Evolutionary conservation across 2,888 invertebrate genomes (phyloP).

Genomic region (Abrostola tripartita): DNA sequence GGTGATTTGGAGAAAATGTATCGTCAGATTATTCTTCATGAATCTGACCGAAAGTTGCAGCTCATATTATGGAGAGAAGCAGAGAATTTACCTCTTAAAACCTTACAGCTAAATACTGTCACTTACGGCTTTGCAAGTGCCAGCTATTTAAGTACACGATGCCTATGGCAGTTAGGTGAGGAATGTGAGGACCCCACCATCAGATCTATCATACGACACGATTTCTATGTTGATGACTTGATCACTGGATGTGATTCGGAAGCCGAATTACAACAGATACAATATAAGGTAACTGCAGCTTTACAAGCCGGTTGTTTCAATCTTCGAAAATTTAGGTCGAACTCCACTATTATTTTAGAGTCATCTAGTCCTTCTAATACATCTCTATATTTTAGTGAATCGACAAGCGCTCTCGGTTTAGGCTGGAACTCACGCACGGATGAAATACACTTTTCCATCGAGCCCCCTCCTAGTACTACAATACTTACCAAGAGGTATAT

Average conservation of each 20-base stretch:
- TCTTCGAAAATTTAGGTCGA: constrained; percentile 45
- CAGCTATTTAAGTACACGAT: constrained; percentile 46
- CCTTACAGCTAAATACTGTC: constrained; percentile 38
- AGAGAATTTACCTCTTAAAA: constrained; percentile 14
- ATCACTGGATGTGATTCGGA: constrained; percentile 37
- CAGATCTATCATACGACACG: constrained; percentile 44
- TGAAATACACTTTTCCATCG: constrained; percentile 29
- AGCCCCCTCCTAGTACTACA: not conserved
- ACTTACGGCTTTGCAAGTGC: constrained; percentile 50
- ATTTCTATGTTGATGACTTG: constrained; percentile 54
- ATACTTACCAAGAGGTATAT: constrained; percentile 36
- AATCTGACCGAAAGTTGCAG: constrained; percentile 10
- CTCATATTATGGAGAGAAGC: constrained; percentile 27
- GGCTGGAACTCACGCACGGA: constrained; percentile 45
- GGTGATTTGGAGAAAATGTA: constrained; percentile 7
- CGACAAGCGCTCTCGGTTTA: constrained; percentile 22
- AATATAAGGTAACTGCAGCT: constrained; percentile 10
- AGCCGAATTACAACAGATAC: constrained; percentile 25
- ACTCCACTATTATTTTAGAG: too few species aligned
- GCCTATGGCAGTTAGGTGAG: constrained; percentile 38
- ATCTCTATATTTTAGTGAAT: too few species aligned
- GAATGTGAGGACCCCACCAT: constrained; percentile 32
- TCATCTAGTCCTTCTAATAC: too few species aligned
- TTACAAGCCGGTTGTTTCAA: constrained; percentile 34
- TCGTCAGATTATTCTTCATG: too few species aligned